A percentile compares a stretch with the other conserved stretches of the same genome.
These are phyloP conservation scores for Syrphus vitripennis DNA, from an alignment of 2,888 invertebrate species.

Conservation along the genomic window DNA sequence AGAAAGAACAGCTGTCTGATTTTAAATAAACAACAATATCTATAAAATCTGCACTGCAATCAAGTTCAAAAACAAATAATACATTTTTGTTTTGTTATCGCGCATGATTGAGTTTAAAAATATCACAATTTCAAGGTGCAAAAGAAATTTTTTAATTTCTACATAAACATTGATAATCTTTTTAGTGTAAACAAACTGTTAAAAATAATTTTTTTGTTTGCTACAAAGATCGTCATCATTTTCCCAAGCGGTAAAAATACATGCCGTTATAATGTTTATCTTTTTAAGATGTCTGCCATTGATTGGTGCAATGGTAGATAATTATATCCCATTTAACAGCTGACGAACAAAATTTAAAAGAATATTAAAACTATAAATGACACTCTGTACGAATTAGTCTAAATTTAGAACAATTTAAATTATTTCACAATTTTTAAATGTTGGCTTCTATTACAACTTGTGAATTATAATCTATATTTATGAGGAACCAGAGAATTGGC, in stretches of 20 bases:
- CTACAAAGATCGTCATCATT: constrained; percentile 9
- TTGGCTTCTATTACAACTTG: background rate
- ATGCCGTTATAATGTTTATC: no score
- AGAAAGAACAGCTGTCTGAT: background rate
- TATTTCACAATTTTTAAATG: background rate
- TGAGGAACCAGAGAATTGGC: constrained; percentile 17
- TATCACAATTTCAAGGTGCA: constrained; percentile 30
- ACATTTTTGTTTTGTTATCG: constrained; percentile 12
- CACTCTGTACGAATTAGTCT: background rate
- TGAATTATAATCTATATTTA: constrained; percentile 18
- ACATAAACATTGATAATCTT: background rate
- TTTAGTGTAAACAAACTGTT: background rate
- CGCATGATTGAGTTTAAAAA: constrained; percentile 57
- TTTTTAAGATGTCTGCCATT: constrained; percentile 27
- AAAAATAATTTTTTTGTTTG: background rate
- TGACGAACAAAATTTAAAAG: constrained; percentile 5
- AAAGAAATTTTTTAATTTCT: background rate
- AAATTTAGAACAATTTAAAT: background rate
- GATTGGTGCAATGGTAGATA: constrained; percentile 1
- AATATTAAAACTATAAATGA: background rate
- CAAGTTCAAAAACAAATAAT: constrained; percentile 43
- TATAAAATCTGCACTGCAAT: background rate
- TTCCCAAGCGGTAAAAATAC: no score
- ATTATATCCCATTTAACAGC: background rate
- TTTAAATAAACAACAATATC: background rate